phyloP scores from a whole-genome alignment of 2,888 invertebrate genomes.

The Cremastobaeus sp. region DNA sequence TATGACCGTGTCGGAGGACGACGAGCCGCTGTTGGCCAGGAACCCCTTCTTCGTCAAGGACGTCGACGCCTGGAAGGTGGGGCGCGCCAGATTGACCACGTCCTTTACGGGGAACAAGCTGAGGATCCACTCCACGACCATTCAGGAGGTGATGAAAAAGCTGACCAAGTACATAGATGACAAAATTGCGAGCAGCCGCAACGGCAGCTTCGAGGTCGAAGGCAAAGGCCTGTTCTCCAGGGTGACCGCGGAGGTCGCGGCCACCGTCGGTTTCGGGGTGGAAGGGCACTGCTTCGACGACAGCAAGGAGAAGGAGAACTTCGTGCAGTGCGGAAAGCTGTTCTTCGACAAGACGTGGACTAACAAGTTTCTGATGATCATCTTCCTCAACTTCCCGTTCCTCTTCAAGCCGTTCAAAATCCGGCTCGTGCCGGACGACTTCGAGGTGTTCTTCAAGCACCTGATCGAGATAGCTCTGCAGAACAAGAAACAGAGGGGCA shows the following conservation, averaged over 20 bases:
- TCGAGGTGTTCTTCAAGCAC: conserved; percentile 70
- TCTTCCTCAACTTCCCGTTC: conserved; percentile 16
- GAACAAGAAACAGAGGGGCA: background rate
- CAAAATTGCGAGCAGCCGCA: background rate
- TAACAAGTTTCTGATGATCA: background rate
- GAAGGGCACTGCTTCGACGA: conserved; percentile 63
- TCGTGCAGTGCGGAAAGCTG: conserved; percentile 7
- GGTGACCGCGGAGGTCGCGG: conserved; percentile 61
- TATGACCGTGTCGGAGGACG: conserved; percentile 41
- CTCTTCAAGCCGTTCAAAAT: conserved; percentile 65
- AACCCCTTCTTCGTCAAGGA: conserved; percentile 66
- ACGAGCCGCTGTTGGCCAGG: conserved; percentile 55
- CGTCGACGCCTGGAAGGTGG: conserved; percentile 62
- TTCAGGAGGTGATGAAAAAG: conserved; percentile 21
- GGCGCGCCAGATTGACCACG: conserved; percentile 40
- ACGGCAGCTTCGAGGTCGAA: conserved; percentile 66
- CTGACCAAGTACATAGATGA: conserved; percentile 20
- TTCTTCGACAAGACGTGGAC: conserved; percentile 7
- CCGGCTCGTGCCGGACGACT: conserved; percentile 68
- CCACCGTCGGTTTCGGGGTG: conserved; percentile 60
- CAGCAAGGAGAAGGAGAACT: conserved; percentile 11
- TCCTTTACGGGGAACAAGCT: conserved; percentile 42
- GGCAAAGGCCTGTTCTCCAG: conserved; percentile 46
- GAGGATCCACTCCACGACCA: conserved; percentile 10
- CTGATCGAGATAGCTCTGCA: conserved; percentile 45